A percentile compares a stretch with the other conserved stretches of the same genome.
These are phyloP conservation scores for Myiotriccus ornatus DNA, from an alignment of 2,797 vertebrate genomes.

Conservation along the genomic window DNA sequence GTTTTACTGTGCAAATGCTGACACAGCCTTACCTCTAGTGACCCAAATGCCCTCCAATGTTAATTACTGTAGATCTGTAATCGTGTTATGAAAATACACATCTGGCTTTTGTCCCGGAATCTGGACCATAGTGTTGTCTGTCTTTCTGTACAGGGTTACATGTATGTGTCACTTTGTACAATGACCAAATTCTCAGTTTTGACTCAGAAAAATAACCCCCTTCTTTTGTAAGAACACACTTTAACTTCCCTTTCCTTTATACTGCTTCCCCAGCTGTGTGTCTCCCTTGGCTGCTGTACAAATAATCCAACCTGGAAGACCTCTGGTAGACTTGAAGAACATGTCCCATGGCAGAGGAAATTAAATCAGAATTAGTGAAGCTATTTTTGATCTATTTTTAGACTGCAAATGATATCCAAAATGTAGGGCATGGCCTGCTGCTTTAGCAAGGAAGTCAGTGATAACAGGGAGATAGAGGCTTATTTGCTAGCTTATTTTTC, in stretches of 20 bases:
- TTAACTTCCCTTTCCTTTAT: not conserved
- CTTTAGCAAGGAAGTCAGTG: not conserved
- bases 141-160: not conserved
- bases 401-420: not conserved
- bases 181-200: not conserved
- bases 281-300: not conserved
- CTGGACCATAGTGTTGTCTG: not conserved
- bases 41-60: slow-evolving; percentile 13
- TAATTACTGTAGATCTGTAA: slow-evolving; percentile 14
- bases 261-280: not conserved
- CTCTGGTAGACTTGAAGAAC: not conserved
- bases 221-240: not conserved
- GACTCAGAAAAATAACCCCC: not conserved
- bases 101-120: not conserved
- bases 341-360: not conserved
- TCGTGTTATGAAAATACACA: slow-evolving; percentile 15
- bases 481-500: not conserved
- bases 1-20: slow-evolving; percentile 4
- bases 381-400: slow-evolving; percentile 16
- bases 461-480: not conserved
- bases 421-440: not conserved
- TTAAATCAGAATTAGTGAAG: not conserved
- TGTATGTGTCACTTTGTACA: not conserved
- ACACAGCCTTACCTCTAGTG: slow-evolving; percentile 10
- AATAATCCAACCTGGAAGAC: not conserved